Conservation (phyloP, 2,797 vertebrate species). For the Sebastolobus altivelis region DNA sequence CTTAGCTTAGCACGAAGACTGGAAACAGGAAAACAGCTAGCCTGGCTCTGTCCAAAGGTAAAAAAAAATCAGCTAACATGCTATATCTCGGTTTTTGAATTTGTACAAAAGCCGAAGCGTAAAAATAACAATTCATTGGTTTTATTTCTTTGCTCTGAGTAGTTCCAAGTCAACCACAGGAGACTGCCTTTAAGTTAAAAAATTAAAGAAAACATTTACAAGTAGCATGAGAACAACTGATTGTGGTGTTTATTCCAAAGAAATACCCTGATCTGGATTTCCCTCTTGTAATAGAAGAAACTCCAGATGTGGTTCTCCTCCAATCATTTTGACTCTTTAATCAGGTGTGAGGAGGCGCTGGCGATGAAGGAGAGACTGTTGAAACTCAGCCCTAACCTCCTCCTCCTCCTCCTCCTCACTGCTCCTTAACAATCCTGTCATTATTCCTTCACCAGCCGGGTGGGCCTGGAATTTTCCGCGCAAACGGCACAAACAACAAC, state of each 20-base stretch:
- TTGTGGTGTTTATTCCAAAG: not conserved
- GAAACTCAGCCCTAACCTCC: constrained; percentile 54
- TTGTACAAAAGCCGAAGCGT: not conserved
- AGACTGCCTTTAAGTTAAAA: not conserved
- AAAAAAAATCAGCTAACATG: not conserved
- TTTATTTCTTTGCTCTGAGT: not conserved
- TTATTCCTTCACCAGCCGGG: constrained; percentile 74
- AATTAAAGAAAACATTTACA: not conserved
- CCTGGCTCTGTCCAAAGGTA: not conserved
- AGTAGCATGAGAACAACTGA: constrained; percentile 3
- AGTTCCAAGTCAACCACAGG: not conserved
- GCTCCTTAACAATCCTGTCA: constrained; percentile 74
- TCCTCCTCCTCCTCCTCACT: constrained; percentile 53
- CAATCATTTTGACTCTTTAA: constrained; percentile 13
- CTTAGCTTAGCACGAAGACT: not conserved
- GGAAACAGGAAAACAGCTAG: not conserved
- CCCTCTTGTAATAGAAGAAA: not conserved
- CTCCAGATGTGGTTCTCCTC: constrained; percentile 5
- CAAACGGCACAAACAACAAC: constrained; percentile 68
- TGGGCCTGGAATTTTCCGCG: constrained; percentile 78
- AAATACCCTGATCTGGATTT: not conserved
- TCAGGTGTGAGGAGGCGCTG: constrained; percentile 19
- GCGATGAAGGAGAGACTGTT: constrained; percentile 50
- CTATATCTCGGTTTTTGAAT: not conserved
- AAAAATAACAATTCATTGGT: not conserved